Percentiles rank a stretch among this genome's conserved stretches.
Evolutionary conservation across 2,113 vertebrate species (phyloP).

Genomic region (Notiomystis cincta): DNA sequence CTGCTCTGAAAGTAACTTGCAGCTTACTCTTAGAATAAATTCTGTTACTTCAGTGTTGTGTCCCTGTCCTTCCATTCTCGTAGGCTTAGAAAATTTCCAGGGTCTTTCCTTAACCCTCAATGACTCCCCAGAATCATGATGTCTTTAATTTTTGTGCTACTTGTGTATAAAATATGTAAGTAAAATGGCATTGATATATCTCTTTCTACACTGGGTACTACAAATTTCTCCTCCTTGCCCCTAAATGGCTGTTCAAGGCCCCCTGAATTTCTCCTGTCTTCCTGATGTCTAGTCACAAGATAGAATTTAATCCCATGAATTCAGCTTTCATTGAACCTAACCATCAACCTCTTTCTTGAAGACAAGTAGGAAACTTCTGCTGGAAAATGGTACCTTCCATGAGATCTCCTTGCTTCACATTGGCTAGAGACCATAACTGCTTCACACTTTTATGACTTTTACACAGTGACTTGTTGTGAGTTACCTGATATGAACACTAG

Average conservation of each 20-base stretch:
- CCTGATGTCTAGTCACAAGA: neutral
- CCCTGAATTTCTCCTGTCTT: neutral
- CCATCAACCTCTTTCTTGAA: neutral
- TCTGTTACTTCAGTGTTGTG: neutral
- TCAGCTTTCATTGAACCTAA: neutral
- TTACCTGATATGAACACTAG: neutral
- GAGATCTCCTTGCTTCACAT: fast-evolving
- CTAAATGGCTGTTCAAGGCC: neutral
- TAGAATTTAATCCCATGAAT: neutral
- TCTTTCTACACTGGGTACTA: neutral
- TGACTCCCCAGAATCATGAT: neutral
- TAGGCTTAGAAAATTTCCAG: neutral
- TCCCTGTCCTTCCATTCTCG: neutral
- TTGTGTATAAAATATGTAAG: neutral
- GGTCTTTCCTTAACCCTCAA: neutral
- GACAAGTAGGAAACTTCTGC: neutral
- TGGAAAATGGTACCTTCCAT: neutral
- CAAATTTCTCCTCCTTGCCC: neutral
- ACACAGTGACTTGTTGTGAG: neutral
- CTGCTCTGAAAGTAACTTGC: neutral
- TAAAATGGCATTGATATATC: neutral
- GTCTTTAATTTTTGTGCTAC: neutral
- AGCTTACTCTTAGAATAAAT: neutral
- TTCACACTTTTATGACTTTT: neutral
- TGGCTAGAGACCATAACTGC: neutral